Conservation (phyloP, 2,113 vertebrate species). For the Aegotheles bennettii region DNA sequence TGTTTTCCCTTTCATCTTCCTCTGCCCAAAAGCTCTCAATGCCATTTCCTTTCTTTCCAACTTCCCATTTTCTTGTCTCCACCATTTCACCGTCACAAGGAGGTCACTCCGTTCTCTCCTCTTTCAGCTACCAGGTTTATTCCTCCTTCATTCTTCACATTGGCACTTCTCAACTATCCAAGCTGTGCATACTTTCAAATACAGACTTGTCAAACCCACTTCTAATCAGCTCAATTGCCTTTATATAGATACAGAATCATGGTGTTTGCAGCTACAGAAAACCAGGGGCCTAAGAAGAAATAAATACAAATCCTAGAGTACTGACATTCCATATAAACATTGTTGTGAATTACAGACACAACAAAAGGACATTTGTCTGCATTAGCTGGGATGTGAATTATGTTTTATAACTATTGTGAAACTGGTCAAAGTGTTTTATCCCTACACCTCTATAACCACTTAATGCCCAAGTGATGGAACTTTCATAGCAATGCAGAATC, state of each 20-base stretch:
- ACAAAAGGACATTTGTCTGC: neutral
- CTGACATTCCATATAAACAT: neutral
- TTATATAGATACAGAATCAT: neutral
- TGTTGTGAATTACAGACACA: neutral
- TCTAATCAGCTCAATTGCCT: neutral
- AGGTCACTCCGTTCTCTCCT: neutral
- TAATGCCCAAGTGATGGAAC: neutral
- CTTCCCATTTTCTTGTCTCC: neutral
- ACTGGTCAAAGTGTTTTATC: neutral
- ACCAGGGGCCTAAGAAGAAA: neutral
- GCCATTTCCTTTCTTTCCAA: neutral
- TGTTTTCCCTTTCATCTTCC: neutral
- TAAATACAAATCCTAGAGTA: neutral
- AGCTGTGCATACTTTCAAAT: neutral
- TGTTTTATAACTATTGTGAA: neutral
- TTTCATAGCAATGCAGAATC: neutral
- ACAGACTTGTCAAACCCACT: neutral
- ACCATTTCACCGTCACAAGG: neutral
- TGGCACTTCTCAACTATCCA: neutral
- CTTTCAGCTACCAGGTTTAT: neutral
- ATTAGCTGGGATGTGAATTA: neutral
- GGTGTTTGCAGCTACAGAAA: neutral
- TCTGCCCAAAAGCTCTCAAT: neutral
- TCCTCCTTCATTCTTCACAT: neutral
- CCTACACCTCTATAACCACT: neutral